Evolutionary conservation across 1,140 invertebrate species (phyloP).

Genomic region (Gryllus bimaculatus): DNA sequence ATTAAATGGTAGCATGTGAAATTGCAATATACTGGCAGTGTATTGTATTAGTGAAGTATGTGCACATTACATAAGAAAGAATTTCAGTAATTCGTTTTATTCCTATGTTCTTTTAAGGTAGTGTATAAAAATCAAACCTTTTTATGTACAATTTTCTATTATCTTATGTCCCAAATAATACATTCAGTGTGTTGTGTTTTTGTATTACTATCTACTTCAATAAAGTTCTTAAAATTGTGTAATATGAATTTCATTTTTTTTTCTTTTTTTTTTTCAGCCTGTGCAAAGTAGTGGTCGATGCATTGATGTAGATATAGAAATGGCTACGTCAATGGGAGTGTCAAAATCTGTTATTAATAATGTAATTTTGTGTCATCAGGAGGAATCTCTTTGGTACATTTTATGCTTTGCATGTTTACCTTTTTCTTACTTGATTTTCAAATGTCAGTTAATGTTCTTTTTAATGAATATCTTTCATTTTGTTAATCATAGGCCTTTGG

Average conservation of each 20-base stretch:
- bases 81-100: too few species aligned
- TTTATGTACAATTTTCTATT: neutral
- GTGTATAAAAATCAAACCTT: too few species aligned
- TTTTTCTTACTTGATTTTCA: neutral
- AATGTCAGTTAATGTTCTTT: constrained; percentile 5
- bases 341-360: constrained; percentile 90
- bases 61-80: neutral
- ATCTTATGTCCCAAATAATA: neutral
- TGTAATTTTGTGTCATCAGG: constrained; percentile 98
- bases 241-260: neutral
- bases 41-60: neutral
- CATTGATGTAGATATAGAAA: constrained; percentile 58
- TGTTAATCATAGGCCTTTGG: constrained; percentile 60
- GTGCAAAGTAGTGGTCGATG: constrained; percentile 52
- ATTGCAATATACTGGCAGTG: neutral
- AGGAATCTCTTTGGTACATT: constrained; percentile 80
- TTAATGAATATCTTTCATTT: constrained; percentile 16
- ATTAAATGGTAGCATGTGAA: neutral
- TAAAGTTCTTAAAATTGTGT: neutral
- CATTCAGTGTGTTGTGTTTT: neutral
- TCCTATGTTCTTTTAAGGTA: too few species aligned
- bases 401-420: constrained; percentile 8
- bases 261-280: constrained; percentile 17
- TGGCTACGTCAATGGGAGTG: constrained; percentile 64
- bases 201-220: neutral